These are phyloP conservation scores for Argynnis bischoffii DNA, from an alignment of 2,888 invertebrate genomes.

Conservation along the genomic window DNA sequence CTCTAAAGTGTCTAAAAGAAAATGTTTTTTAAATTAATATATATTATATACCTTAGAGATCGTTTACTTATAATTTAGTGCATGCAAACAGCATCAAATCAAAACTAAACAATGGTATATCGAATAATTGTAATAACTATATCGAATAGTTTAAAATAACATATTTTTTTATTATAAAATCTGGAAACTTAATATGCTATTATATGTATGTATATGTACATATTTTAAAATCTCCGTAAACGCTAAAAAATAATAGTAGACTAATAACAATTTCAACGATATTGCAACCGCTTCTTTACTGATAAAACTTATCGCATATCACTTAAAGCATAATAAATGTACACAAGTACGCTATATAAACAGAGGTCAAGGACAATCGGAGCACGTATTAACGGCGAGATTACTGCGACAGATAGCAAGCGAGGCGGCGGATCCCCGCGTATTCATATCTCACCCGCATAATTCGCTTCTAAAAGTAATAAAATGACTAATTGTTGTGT, in stretches of 20 bases:
- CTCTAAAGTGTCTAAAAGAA: too few relatives aligned
- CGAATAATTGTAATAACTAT: too few relatives aligned
- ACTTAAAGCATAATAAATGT: conserved; percentile 35
- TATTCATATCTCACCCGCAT: conserved; percentile 39
- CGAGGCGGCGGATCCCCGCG: conserved; percentile 38
- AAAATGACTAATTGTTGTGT: background rate
- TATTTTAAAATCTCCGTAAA: background rate
- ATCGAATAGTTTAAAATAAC: too few relatives aligned
- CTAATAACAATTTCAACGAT: conserved; percentile 15
- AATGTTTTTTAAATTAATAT: too few relatives aligned
- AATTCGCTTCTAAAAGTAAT: conserved; percentile 8
- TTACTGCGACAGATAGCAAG: conserved; percentile 50
- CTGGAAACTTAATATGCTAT: too few relatives aligned
- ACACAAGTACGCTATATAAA: conserved; percentile 41
- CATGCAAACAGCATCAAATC: too few relatives aligned
- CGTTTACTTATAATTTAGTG: too few relatives aligned
- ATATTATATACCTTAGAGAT: too few relatives aligned
- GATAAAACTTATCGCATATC: conserved; percentile 46
- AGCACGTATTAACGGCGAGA: conserved; percentile 52
- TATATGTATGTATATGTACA: too few relatives aligned
- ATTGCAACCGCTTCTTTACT: conserved; percentile 26
- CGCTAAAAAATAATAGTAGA: background rate
- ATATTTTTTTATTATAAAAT: too few relatives aligned
- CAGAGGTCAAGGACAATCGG: conserved; percentile 60
- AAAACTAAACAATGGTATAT: too few relatives aligned